These are phyloP conservation scores for Drosophila mauritiana DNA, from an alignment of 1,140 invertebrate species.

Conservation along the genomic window DNA sequence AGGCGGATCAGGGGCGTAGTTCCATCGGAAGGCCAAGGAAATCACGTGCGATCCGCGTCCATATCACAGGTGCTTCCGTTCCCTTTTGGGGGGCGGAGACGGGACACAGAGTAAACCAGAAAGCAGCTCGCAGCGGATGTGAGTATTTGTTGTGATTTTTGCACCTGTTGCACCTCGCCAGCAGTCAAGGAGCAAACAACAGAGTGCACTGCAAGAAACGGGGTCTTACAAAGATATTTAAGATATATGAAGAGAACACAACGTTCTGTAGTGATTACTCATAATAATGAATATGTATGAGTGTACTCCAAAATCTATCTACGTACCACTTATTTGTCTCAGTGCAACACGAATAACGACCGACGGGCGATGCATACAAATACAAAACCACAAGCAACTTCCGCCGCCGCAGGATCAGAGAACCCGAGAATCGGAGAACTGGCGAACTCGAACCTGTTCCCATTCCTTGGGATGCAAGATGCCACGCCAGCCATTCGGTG, in stretches of 20 bases:
- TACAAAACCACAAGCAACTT: conserved; percentile 74
- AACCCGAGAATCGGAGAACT: neutral
- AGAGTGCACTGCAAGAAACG: neutral
- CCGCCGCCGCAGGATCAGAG: conserved; percentile 69
- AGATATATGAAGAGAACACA: too few species aligned
- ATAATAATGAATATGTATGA: too few species aligned
- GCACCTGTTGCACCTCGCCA: conserved; percentile 72
- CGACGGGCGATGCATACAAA: conserved; percentile 61
- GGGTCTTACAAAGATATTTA: neutral
- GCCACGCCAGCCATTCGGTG: neutral
- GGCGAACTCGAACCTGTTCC: conserved; percentile 45
- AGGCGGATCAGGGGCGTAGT: conserved; percentile 1
- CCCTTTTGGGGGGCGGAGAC: conserved; percentile 4
- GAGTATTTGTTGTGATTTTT: conserved; percentile 76
- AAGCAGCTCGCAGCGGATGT: conserved; percentile 57
- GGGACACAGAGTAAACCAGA: conserved; percentile 9
- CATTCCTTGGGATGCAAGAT: conserved; percentile 12
- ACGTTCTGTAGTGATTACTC: too few species aligned
- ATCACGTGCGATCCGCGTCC: conserved; percentile 52
- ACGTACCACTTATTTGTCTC: neutral
- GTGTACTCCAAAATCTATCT: neutral
- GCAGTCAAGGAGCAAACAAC: conserved; percentile 41
- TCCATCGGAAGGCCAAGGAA: conserved; percentile 43
- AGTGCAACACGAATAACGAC: conserved; percentile 14
- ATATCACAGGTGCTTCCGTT: conserved; percentile 74